Conservation (phyloP, 2,113 vertebrate genomes). For the Labeo rohita region DNA sequence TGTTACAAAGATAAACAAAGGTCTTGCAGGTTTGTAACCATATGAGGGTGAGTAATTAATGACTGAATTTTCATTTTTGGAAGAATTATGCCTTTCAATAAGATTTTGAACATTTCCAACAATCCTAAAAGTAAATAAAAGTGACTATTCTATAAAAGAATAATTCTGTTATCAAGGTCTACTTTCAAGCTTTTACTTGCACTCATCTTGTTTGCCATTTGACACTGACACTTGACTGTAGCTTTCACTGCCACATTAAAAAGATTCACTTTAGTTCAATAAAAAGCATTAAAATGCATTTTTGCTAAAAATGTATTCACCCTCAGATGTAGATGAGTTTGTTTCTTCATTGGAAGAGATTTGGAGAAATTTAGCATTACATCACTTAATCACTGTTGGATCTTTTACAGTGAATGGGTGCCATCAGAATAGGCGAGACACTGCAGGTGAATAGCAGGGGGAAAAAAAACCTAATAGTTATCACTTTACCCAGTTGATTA, state of each 20-base stretch:
- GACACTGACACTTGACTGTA: no score
- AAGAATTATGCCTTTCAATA: no score
- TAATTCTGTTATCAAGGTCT: not conserved
- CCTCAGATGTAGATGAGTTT: not conserved
- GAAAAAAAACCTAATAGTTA: no score
- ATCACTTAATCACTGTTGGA: not conserved
- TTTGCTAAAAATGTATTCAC: no score
- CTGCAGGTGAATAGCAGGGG: no score
- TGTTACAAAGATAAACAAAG: no score
- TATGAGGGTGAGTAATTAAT: no score
- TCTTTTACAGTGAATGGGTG: not conserved
- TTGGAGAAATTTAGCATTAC: not conserved
- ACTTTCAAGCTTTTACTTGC: not conserved
- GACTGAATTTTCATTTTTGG: no score
- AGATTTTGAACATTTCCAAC: not conserved
- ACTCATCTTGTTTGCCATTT: not conserved
- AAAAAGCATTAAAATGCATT: not conserved
- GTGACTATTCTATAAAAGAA: no score
- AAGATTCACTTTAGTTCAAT: not conserved
- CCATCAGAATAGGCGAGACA: not conserved
- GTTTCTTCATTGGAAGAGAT: not conserved
- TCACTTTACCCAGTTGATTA: no score
- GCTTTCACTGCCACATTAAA: not conserved
- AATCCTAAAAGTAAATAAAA: not conserved
- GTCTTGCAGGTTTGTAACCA: no score